Evolutionary conservation across 2,113 vertebrate genomes (phyloP), one percentile per base, ranked within the genome.

Genomic region (Alosa alosa): DNA sequence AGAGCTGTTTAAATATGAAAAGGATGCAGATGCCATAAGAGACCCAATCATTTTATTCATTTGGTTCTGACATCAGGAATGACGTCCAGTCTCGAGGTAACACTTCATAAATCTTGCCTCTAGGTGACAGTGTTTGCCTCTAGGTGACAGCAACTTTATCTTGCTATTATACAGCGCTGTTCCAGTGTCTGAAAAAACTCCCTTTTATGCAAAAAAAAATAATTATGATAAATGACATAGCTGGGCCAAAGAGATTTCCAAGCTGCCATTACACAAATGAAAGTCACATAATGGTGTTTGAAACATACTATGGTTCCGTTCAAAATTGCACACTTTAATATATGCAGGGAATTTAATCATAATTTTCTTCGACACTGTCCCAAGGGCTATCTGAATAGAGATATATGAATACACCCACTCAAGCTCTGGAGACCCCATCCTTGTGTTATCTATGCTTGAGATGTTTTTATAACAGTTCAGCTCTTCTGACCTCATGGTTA

Each of bases 91-190:
- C 18, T 22, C 55, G 4, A 3, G 18, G 55, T 22, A 22, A 60
- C 18, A 60, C 55, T 60, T 22, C 18, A 22, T 39, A 17, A 4
- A 17, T 78, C 25, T 78, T 36, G 36, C 72, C 72, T 78, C 72
- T 78, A 78, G 72, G 72, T 78, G 72, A 36, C 72, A 36, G 31
- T 36, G 15, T 78, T 78, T 36, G 36, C 72, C 72, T 78, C 72
- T 78, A 78, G 72, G 72, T 78, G 72, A 36, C 72, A 36, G 31
- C 15, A 78, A 78, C 72, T 78, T 78, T 39, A 78, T 17, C 13
- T 4, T 78, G 72, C 31, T 60, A 64, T 25, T 78, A 78, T 41
- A 6, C 72, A 78, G 39, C 15, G 18, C 55, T 60, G 18, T 22
- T 7, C 20, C 55, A 60, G 55, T 60, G 50, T 1, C 50, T 72